A percentile compares a stretch with the other conserved stretches of the same genome.
Evolutionary conservation across 2,888 invertebrate genomes (phyloP).

Genomic region (Chrysolina americana): DNA sequence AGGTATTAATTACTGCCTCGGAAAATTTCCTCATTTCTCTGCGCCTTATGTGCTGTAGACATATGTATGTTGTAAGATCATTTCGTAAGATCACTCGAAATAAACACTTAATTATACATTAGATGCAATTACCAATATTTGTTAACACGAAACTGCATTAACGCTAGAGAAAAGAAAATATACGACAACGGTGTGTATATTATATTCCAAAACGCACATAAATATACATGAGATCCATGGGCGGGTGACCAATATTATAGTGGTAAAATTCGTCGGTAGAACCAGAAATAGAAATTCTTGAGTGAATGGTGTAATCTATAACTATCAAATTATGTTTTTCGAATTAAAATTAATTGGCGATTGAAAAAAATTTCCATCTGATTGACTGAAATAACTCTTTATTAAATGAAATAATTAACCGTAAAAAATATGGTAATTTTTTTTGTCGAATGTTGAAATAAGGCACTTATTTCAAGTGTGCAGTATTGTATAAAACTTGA

Average conservation of each 20-base stretch:
- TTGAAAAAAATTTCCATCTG: no score
- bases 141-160: slow-evolving; percentile 15
- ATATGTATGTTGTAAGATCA: not conserved
- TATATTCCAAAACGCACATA: slow-evolving; percentile 5
- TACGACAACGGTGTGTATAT: slow-evolving; percentile 6
- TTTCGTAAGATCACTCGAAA: slow-evolving; percentile 6
- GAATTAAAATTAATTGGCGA: no score
- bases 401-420: no score
- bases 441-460: no score
- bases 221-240: slow-evolving; percentile 4
- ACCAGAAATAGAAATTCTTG: no score
- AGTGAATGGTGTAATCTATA: no score
- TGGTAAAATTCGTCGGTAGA: no score
- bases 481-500: no score
- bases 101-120: slow-evolving; percentile 10
- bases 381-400: no score
- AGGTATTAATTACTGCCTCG: not conserved
- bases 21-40: not conserved
- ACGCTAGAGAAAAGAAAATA: not conserved
- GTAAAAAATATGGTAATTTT: no score
- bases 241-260: not conserved
- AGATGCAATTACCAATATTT: slow-evolving; percentile 10
- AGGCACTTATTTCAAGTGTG: no score
- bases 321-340: no score
- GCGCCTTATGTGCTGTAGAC: not conserved